Conservation (phyloP, 2,797 vertebrate species). For the Anguilla pacifica region DNA sequence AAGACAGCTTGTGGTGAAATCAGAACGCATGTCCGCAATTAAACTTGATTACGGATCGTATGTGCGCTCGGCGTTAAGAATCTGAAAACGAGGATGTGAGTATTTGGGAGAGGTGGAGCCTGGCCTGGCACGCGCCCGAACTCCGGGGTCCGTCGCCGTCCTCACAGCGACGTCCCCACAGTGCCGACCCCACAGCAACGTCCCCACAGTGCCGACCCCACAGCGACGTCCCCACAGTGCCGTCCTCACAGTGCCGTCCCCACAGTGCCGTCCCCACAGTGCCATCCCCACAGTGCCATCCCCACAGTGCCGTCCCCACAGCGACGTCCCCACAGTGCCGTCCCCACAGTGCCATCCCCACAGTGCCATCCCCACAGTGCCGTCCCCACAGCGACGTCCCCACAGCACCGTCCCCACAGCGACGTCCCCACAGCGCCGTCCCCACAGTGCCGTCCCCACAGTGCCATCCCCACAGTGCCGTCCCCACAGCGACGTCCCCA, state of each 20-base stretch:
- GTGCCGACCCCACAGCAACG: too few species aligned
- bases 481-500: neutral
- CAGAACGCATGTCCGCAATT: neutral
- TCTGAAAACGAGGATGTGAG: neutral
- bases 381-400: neutral
- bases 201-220: too few species aligned
- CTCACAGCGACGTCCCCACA: too few species aligned
- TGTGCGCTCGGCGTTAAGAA: neutral
- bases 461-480: too few species aligned
- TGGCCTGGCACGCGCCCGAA: neutral
- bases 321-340: too few species aligned
- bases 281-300: too few species aligned
- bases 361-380: too few species aligned
- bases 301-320: neutral
- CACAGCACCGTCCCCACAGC: neutral
- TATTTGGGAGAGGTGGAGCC: neutral
- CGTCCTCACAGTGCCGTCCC: too few species aligned
- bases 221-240: too few species aligned
- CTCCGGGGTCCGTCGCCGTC: neutral
- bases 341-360: neutral
- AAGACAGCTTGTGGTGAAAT: neutral
- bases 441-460: too few species aligned
- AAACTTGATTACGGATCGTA: neutral
- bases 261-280: too few species aligned
- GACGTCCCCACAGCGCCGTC: neutral